Conservation (phyloP, 2,888 invertebrate species). For the Ichneumoninae sp. region DNA sequence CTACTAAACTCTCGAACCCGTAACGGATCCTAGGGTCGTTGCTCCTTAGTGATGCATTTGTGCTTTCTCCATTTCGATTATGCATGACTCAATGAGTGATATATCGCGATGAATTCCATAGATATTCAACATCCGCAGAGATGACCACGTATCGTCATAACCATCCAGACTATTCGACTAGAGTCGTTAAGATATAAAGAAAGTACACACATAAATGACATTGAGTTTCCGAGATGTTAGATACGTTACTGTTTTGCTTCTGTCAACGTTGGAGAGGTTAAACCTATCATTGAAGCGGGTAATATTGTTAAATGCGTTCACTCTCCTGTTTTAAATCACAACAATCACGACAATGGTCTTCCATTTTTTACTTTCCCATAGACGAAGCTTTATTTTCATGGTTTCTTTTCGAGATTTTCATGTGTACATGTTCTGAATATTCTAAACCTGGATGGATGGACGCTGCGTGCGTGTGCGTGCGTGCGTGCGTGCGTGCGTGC, state of each 20-base stretch:
- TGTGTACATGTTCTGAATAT: no score
- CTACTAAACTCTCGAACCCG: conserved; percentile 56
- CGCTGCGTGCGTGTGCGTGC: no score
- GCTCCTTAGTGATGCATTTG: conserved; percentile 62
- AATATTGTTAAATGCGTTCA: background rate
- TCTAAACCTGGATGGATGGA: no score
- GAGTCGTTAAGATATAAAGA: no score
- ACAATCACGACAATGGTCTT: background rate
- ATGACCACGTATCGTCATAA: background rate
- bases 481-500: no score
- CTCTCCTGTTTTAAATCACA: background rate
- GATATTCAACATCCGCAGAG: background rate
- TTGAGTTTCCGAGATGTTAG: background rate
- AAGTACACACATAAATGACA: background rate
- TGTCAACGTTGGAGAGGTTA: background rate
- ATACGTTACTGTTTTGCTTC: no score
- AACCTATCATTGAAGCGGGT: background rate
- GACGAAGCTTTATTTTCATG: no score
- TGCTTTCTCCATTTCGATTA: conserved; percentile 8
- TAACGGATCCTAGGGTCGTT: conserved; percentile 74
- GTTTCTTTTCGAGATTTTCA: no score
- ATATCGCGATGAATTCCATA: background rate
- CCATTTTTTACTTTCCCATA: no score
- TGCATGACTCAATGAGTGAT: background rate
- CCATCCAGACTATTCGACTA: no score